Evolutionary conservation across 2,888 invertebrate species (phyloP).

Genomic region (Trachelus troglodyta): DNA sequence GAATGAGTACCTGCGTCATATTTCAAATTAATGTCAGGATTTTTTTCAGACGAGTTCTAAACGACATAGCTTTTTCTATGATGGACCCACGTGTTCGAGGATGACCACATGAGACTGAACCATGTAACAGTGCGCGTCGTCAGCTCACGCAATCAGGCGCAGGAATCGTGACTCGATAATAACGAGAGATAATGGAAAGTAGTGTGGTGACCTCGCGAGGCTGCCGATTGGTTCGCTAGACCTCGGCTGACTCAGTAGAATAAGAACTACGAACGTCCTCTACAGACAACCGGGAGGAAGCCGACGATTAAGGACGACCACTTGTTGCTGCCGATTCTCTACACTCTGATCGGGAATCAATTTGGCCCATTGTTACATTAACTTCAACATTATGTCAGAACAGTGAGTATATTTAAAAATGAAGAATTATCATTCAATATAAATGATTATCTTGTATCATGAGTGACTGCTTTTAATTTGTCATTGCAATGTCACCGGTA

Average conservation of each 20-base stretch:
- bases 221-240: conserved; percentile 45
- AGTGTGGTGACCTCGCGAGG: conserved; percentile 25
- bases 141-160: conserved; percentile 8
- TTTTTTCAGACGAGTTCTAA: neutral
- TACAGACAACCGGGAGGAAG: conserved; percentile 24
- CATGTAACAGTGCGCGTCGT: neutral
- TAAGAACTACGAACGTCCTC: conserved; percentile 26
- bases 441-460: neutral
- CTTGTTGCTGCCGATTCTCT: conserved; percentile 38
- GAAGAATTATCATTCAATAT: neutral
- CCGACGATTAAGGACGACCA: conserved; percentile 19
- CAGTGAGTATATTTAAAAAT: conserved; percentile 27
- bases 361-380: neutral
- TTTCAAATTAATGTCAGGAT: neutral
- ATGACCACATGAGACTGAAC: neutral
- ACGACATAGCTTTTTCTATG: neutral
- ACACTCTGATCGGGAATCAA: conserved; percentile 7
- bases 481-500: conserved; percentile 16
- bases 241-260: conserved; percentile 45
- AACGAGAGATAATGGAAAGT: conserved; percentile 30
- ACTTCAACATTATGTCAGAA: conserved; percentile 28
- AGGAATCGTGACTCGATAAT: conserved; percentile 26
- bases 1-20: neutral
- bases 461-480: neutral
- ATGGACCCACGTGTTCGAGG: neutral